These are phyloP conservation scores for Pithys albifrons DNA, from an alignment of 2,113 vertebrate genomes.

Conservation along the genomic window DNA sequence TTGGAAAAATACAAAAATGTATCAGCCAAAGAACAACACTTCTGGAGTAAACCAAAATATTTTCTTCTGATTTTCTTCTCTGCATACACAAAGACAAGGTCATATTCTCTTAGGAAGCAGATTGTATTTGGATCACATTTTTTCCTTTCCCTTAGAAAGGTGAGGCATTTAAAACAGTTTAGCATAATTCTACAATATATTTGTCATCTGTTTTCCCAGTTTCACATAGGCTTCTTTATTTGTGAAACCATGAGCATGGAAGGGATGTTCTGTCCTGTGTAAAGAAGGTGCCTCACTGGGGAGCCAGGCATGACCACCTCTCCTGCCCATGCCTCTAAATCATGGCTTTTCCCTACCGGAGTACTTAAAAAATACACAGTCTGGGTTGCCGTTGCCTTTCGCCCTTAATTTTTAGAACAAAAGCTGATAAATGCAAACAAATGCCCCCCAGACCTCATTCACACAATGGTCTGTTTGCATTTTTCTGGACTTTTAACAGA, in stretches of 20 bases:
- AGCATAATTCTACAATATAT: conserved; percentile 26
- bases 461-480: not conserved
- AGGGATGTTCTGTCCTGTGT: not conserved
- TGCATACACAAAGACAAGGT: conserved; percentile 24
- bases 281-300: not conserved
- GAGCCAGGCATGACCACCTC: not conserved
- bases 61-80: not conserved
- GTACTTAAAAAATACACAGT: conserved; percentile 8
- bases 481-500: not conserved
- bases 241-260: not conserved
- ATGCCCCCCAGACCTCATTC: not conserved
- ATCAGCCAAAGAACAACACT: not conserved
- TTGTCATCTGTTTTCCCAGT: conserved; percentile 10
- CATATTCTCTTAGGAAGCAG: not conserved
- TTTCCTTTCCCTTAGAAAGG: conserved; percentile 37
- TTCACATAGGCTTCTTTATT: not conserved
- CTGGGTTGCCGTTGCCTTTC: conserved; percentile 4
- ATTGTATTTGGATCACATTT: not conserved
- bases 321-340: not conserved
- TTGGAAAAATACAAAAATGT: not conserved
- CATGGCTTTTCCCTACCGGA: not conserved
- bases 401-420: conserved; percentile 44
- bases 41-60: not conserved
- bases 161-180: conserved; percentile 27
- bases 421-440: conserved; percentile 57